Evolutionary conservation across 2,113 vertebrate genomes (phyloP).

Genomic region (Buteo buteo): DNA sequence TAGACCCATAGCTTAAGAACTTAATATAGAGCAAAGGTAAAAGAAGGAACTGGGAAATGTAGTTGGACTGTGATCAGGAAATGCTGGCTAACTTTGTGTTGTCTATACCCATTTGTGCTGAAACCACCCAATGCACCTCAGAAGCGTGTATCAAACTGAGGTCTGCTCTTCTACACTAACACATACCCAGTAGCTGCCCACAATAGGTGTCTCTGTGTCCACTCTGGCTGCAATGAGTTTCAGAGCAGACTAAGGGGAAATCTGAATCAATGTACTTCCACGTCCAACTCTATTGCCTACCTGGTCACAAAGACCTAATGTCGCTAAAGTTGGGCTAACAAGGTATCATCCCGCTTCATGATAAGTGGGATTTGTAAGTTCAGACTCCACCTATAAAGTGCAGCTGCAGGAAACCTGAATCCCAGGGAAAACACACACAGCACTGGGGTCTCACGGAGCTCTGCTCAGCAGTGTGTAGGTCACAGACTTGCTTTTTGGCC

Average conservation of each 20-base stretch:
- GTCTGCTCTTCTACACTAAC: not conserved
- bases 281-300: not conserved
- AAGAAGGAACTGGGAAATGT: not conserved
- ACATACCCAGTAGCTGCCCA: not conserved
- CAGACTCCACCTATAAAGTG: not conserved
- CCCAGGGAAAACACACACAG: not conserved
- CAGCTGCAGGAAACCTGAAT: not conserved
- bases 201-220: not conserved
- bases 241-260: not conserved
- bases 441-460: not conserved
- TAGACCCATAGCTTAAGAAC: not conserved
- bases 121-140: not conserved
- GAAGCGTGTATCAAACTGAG: not conserved
- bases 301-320: not conserved
- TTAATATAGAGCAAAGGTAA: not conserved
- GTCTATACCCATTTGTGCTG: not conserved
- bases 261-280: not conserved
- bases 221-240: not conserved
- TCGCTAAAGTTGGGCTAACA: not conserved
- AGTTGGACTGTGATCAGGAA: not conserved
- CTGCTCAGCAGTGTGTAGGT: not conserved
- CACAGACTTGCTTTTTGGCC: not conserved
- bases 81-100: not conserved
- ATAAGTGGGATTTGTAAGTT: not conserved
- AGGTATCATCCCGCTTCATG: not conserved